Conservation (phyloP, 2,797 vertebrate genomes). For the Eospalax fontanierii region DNA sequence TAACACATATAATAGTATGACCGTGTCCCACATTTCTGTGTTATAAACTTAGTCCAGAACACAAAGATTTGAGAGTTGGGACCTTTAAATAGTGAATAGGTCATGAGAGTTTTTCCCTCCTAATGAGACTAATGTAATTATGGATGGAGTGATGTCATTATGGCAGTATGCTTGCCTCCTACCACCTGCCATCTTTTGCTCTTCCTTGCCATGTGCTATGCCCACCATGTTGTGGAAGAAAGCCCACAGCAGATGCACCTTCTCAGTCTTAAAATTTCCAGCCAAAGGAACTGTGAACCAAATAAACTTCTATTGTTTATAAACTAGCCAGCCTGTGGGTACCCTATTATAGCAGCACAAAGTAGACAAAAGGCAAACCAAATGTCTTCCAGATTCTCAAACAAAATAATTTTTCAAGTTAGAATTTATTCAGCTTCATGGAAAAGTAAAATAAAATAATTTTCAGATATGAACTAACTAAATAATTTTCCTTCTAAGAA, state of each 20-base stretch:
- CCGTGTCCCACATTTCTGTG: not conserved
- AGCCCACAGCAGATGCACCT: not conserved
- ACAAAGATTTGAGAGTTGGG: not conserved
- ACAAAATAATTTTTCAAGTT: conserved; percentile 28
- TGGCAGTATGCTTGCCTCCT: not conserved
- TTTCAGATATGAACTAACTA: not conserved
- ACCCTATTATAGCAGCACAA: not conserved
- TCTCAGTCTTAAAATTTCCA: not conserved
- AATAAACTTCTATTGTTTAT: not conserved
- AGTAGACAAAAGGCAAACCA: not conserved
- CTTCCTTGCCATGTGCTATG: not conserved
- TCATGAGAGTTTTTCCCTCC: not conserved
- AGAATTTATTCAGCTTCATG: not conserved
- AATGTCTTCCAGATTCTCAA: not conserved
- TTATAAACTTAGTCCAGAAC: not conserved
- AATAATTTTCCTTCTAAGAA: conserved; percentile 8
- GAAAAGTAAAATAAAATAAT: not conserved
- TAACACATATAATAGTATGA: not conserved
- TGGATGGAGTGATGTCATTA: not conserved
- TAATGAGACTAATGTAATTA: not conserved
- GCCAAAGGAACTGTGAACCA: not conserved
- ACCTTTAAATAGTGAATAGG: not conserved
- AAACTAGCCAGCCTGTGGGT: no score
- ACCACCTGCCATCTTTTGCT: not conserved
- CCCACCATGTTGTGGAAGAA: not conserved